These are phyloP conservation scores for Microtus montanus DNA, from an alignment of 2,113 vertebrate species.

Conservation along the genomic window DNA sequence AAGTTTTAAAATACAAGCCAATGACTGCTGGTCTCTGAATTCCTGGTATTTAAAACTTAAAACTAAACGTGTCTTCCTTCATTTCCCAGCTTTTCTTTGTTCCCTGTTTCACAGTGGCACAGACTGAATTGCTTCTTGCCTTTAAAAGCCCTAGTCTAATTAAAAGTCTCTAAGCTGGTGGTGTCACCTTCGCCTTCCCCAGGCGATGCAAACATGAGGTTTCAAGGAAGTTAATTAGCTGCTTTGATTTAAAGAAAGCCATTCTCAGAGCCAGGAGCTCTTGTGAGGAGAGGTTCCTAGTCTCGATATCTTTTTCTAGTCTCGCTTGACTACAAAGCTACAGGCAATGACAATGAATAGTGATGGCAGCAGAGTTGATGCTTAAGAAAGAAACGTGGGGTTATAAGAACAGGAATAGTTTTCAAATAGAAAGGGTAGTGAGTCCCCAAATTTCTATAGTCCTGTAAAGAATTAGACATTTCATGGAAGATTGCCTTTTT, in stretches of 20 bases:
- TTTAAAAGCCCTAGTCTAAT: slow-evolving; percentile 40
- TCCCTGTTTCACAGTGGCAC: neutral
- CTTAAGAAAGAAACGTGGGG: neutral
- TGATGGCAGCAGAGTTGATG: neutral
- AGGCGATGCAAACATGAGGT: neutral
- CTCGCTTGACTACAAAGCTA: neutral
- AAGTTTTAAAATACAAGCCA: neutral
- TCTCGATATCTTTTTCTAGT: neutral
- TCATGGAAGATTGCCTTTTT: neutral
- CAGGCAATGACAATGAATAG: neutral
- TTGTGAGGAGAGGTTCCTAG: neutral
- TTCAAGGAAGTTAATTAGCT: slow-evolving; percentile 55
- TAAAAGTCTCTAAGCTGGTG: slow-evolving; percentile 34
- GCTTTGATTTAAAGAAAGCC: slow-evolving; percentile 60
- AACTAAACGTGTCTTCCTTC: neutral
- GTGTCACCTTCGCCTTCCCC: slow-evolving; percentile 20
- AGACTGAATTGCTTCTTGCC: neutral
- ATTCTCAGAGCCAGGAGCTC: slow-evolving; percentile 10
- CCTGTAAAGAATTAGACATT: slow-evolving; percentile 22
- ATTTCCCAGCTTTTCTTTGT: neutral
- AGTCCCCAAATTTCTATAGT: slow-evolving; percentile 23
- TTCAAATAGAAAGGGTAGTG: neutral
- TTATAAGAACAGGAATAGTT: neutral
- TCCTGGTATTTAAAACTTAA: neutral
- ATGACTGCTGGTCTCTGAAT: neutral